Evolutionary conservation across 30 jellyfish, hydroid and myxozoan species (phyloP).

Genomic region (Sanderia malayensis): DNA sequence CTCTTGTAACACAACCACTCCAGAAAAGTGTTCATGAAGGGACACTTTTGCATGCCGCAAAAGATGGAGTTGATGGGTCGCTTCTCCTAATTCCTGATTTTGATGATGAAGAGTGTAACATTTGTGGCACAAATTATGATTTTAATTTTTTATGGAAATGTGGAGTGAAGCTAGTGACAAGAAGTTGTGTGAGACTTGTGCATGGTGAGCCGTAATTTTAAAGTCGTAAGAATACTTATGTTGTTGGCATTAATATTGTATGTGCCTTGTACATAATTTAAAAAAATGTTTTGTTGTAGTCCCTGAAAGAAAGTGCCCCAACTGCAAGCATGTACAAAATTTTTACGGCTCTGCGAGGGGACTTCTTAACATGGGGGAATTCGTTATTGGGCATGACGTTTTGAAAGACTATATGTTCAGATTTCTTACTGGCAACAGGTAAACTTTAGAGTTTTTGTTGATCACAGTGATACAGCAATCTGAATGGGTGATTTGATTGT

Average conservation of each 20-base stretch:
- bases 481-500: background rate
- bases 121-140: slow-evolving; percentile 4
- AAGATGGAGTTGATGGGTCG: background rate
- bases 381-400: slow-evolving; percentile 9
- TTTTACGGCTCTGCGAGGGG: background rate
- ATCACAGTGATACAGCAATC: background rate
- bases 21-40: slow-evolving; percentile 14
- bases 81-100: slow-evolving; percentile 14
- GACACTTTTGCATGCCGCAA: background rate
- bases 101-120: slow-evolving; percentile 14
- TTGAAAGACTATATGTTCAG: background rate
- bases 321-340: background rate
- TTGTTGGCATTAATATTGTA: background rate
- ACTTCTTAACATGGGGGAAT: background rate
- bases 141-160: slow-evolving; percentile 4
- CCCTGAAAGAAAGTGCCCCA: background rate
- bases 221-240: background rate
- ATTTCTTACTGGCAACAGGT: slow-evolving; percentile 19
- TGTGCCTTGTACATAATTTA: background rate
- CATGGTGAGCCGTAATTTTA: background rate
- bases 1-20: slow-evolving; percentile 1
- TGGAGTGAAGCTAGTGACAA: slow-evolving; percentile 16
- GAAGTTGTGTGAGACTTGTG: slow-evolving; percentile 5
- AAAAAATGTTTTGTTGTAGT: background rate
- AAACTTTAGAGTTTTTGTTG: background rate